Evolutionary conservation across 1,140 invertebrate species (phyloP).

Genomic region (Probaryconus sp.): DNA sequence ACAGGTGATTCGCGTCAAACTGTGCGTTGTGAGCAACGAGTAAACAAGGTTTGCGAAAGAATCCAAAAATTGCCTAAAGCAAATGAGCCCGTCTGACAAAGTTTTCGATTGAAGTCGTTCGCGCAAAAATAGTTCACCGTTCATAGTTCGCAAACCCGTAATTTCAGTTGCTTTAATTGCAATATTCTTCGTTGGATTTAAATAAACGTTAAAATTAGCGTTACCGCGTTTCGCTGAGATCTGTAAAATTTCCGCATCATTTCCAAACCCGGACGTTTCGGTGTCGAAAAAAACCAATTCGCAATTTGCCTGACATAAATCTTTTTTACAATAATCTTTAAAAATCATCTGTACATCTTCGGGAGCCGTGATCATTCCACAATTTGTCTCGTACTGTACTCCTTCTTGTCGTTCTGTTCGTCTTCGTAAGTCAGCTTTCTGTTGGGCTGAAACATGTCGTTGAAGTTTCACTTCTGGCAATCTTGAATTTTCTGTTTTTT

Average conservation of each 20-base stretch:
- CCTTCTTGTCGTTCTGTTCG: slow-evolving; percentile 1
- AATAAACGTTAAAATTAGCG: slow-evolving; percentile 21
- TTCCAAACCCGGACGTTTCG: slow-evolving; percentile 29
- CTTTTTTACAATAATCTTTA: not conserved
- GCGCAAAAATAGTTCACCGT: slow-evolving; percentile 16
- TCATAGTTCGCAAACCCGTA: slow-evolving; percentile 18
- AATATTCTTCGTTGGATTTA: slow-evolving; percentile 25
- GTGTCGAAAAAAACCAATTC: slow-evolving; percentile 39
- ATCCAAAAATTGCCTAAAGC: slow-evolving; percentile 34
- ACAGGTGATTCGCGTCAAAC: slow-evolving; percentile 8
- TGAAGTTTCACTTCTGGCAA: slow-evolving; percentile 5
- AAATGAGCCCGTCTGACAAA: slow-evolving; percentile 1
- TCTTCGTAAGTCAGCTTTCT: not conserved
- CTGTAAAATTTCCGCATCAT: slow-evolving; percentile 40
- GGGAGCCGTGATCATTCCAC: not conserved
- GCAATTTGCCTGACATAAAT: slow-evolving; percentile 21
- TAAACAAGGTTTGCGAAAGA: slow-evolving; percentile 25
- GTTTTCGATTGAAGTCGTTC: slow-evolving; percentile 18
- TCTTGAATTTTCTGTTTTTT: not conserved
- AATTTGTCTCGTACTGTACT: slow-evolving; percentile 6
- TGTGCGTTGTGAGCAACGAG: slow-evolving; percentile 39
- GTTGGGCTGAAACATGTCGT: not conserved
- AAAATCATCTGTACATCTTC: slow-evolving; percentile 8
- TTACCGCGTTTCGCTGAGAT: slow-evolving; percentile 28
- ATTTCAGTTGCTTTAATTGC: slow-evolving; percentile 8